Percentiles rank a stretch among this genome's conserved stretches.
Evolutionary conservation across 2,113 vertebrate species (phyloP).

Genomic region (Hystrix brachyura): DNA sequence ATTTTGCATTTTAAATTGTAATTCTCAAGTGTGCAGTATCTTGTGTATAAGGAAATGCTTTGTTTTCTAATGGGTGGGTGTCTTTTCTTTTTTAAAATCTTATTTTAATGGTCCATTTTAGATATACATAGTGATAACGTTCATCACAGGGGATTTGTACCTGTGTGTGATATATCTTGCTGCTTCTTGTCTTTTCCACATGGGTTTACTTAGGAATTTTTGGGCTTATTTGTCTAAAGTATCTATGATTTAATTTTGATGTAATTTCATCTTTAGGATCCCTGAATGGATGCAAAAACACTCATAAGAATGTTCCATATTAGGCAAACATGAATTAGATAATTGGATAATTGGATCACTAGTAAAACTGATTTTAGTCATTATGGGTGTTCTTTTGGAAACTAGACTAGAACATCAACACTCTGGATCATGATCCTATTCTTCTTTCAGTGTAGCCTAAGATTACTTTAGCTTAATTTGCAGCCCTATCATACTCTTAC

Average conservation of each 20-base stretch:
- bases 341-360: constrained; percentile 20
- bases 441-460: constrained; percentile 20
- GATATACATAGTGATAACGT: too few species aligned
- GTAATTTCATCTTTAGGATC: constrained; percentile 36
- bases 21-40: background rate
- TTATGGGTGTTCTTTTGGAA: background rate
- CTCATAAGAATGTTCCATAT: background rate
- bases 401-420: constrained; percentile 19
- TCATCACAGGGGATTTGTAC: too few species aligned
- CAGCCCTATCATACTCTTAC: background rate
- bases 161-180: too few species aligned
- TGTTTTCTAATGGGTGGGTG: background rate
- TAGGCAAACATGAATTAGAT: constrained; percentile 26
- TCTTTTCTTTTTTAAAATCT: too few species aligned
- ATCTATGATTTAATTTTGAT: background rate
- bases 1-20: background rate
- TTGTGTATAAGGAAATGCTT: background rate
- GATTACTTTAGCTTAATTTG: constrained; percentile 9
- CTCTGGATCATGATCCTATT: background rate
- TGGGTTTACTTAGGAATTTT: background rate
- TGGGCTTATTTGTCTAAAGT: background rate
- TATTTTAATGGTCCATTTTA: too few species aligned
- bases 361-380: constrained; percentile 8
- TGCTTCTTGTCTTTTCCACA: background rate
- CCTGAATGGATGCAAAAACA: constrained; percentile 2